phyloP scores from a whole-genome alignment of 1,140 invertebrate genomes.

The Ganaspis sp. region DNA sequence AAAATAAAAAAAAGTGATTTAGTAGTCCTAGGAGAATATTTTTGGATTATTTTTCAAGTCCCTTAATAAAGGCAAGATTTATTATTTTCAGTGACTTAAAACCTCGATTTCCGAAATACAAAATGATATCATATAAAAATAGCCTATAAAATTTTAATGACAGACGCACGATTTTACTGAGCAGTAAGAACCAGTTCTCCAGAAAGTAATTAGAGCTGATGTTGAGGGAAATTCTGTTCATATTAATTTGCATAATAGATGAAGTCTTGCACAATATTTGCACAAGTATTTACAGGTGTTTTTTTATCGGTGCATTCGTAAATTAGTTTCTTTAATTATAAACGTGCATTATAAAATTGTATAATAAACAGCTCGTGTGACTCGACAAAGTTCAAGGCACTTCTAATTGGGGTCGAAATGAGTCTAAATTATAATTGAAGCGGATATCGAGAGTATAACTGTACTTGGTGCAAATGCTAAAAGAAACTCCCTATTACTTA shows the following conservation, averaged over 20 bases:
- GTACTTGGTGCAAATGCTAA: neutral
- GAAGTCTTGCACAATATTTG: neutral
- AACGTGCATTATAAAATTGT: conserved; percentile 6
- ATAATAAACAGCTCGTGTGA: conserved; percentile 5
- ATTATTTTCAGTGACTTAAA: no score
- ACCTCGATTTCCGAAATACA: no score
- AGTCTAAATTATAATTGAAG: conserved; percentile 24
- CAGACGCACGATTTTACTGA: neutral
- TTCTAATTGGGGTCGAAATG: conserved; percentile 19
- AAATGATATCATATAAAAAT: no score
- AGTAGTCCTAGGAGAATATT: no score
- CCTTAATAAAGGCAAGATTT: no score
- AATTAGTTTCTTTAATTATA: conserved; percentile 17
- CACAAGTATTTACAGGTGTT: neutral
- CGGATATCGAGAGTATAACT: conserved; percentile 7
- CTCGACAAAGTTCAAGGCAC: conserved; percentile 22
- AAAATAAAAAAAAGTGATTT: no score
- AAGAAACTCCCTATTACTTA: neutral
- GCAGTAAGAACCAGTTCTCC: conserved; percentile 7
- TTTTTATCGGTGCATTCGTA: neutral
- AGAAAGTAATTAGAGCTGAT: conserved; percentile 15
- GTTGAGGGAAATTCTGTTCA: conserved; percentile 18
- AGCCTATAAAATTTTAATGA: no score
- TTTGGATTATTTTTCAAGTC: no score
- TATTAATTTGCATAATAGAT: conserved; percentile 27